phyloP scores from a whole-genome alignment of 2,888 invertebrate genomes.

The Perizoma affinitatum region DNA sequence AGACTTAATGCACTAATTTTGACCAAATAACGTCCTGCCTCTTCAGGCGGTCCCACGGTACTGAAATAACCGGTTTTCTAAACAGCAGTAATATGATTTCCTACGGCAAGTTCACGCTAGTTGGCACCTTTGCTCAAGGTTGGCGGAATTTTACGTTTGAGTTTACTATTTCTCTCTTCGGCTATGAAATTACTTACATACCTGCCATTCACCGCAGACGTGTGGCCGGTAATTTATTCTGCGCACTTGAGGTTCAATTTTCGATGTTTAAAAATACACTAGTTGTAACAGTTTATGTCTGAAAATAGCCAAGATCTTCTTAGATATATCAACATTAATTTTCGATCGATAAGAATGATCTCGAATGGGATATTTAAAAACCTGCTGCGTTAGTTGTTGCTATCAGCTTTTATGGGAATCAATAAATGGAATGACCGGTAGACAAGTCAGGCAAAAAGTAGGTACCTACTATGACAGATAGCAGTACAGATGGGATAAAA shows the following conservation, averaged over 20 bases:
- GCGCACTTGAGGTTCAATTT: slow-evolving; percentile 44
- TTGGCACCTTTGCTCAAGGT: slow-evolving; percentile 60
- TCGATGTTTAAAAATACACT: slow-evolving; percentile 43
- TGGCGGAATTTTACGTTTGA: slow-evolving; percentile 57
- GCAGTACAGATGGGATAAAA: no score
- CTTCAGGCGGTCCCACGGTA: slow-evolving; percentile 67
- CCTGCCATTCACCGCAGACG: slow-evolving; percentile 54
- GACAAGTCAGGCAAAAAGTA: slow-evolving; percentile 2
- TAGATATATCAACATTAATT: slow-evolving; percentile 18
- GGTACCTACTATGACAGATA: no score
- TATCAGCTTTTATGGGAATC: slow-evolving; percentile 36
- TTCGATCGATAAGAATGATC: slow-evolving; percentile 30
- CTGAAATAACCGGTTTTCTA: slow-evolving; percentile 75
- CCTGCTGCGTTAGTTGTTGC: slow-evolving; percentile 26
- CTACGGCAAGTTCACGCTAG: slow-evolving; percentile 52
- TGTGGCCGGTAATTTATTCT: slow-evolving; percentile 45
- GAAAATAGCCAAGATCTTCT: slow-evolving; percentile 32
- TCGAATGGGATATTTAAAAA: slow-evolving; percentile 32
- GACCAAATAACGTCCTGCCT: slow-evolving; percentile 68
- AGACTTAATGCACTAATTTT: slow-evolving; percentile 59
- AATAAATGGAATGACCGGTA: slow-evolving; percentile 35
- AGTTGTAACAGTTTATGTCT: slow-evolving; percentile 41
- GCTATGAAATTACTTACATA: slow-evolving; percentile 52
- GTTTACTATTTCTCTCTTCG: slow-evolving; percentile 56
- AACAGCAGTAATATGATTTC: slow-evolving; percentile 56